Evolutionary conservation across 2,888 invertebrate species (phyloP), one percentile per base, ranked within the genome.

Genomic region (Metacarcinus magister): DNA sequence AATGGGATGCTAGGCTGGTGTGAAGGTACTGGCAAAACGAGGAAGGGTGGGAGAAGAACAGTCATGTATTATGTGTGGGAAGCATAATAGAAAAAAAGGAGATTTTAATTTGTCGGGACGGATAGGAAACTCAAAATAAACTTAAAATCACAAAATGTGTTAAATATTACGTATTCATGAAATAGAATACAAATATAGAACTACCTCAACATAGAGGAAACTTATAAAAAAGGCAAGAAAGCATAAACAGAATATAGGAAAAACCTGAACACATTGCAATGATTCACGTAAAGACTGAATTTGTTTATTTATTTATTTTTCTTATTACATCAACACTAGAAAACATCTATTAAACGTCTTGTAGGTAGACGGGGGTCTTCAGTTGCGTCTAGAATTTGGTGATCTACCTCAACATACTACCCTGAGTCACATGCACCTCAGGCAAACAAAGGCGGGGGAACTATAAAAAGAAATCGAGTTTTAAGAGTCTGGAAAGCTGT

Each of bases 381-480:
- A 28, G 32, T 32, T 4, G 32, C 32, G 32, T 82, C 32, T 32
- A 28, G 82, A 82, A 28, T 82, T 32, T 8, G 10, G 82, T 32
- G 32, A 23, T 67, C 67, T n/a, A 23, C 67, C 67, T 67, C 67
- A 67, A 0, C 82, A 23, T 82, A 32, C 32, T 67, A 1, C 67
- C 67, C 4, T 67, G 67, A 67, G 67, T 67, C 23, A 82, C 82
- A 8, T 28, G n/a, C 19, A 8, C 82, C 82, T 32, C 32, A 13
- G 28, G 32, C 8, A 82, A 32, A 28, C 28, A 82, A 82, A 82
- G 28, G 82, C 82, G 82, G 32, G 10, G 32, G 23, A 82, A 82
- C 82, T 82, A 82, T 82, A 32, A 82, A 82, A 32, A 82, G 82
- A 32, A 82, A 82, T 82, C 82, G 82, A 82, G 82, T 82, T 82